Evolutionary conservation across 1,140 invertebrate species (phyloP).

Genomic region (Philopotamus ludificatus): DNA sequence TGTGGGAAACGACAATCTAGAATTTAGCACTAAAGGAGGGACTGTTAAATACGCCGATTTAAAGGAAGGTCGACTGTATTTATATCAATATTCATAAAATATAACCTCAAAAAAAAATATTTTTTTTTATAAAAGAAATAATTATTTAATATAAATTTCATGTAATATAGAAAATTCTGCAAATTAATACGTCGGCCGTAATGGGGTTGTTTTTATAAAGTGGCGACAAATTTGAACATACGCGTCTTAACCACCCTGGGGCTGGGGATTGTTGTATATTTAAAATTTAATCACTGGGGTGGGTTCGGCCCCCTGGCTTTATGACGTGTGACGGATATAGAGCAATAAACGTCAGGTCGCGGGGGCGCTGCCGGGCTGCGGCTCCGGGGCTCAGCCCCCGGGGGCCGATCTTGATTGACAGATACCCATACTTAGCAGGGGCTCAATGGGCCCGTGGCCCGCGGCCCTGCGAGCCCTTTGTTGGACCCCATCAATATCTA

Average conservation of each 20-base stretch:
- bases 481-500: slow-evolving; percentile 16
- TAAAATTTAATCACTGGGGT: slow-evolving; percentile 10
- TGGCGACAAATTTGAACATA: not conserved
- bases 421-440: slow-evolving; percentile 22
- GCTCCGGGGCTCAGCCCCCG: slow-evolving; percentile 20
- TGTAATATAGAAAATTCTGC: too few relatives aligned
- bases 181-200: too few relatives aligned
- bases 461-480: slow-evolving; percentile 12
- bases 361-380: not conserved
- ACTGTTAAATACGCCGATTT: too few relatives aligned
- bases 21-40: too few relatives aligned
- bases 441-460: slow-evolving; percentile 18
- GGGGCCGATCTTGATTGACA: slow-evolving; percentile 27
- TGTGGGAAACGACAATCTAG: too few relatives aligned
- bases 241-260: slow-evolving; percentile 1
- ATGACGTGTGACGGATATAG: slow-evolving; percentile 39
- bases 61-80: too few relatives aligned
- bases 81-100: too few relatives aligned
- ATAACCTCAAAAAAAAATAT: too few relatives aligned
- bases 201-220: not conserved
- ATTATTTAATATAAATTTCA: too few relatives aligned
- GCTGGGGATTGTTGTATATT: slow-evolving; percentile 5
- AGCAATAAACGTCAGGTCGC: slow-evolving; percentile 40
- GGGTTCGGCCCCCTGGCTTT: slow-evolving; percentile 32
- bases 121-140: too few relatives aligned